Base-by-base conservation (phyloP, 2,113 vertebrate species). In the Cyprinodon tularosa region DNA sequence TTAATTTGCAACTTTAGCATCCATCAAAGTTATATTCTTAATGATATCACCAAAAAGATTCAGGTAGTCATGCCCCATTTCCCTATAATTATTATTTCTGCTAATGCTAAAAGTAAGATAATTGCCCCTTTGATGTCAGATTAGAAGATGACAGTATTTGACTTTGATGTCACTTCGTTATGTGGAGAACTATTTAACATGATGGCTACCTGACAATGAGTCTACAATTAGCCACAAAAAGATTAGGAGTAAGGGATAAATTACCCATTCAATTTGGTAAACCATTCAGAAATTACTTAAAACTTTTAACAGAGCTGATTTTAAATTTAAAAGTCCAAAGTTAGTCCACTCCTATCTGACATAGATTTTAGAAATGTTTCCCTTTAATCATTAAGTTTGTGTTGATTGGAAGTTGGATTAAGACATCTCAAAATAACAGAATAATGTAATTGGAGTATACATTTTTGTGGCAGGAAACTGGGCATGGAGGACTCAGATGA, bases 41-140 rank as follows among this genome's bases (percentile, higher is more conserved):
- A 40, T 63, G 62, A 3, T 14, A 76, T 42, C 36, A 48, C 15
- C 13, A 57, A 37, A 17, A 57, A 61, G 73, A 15, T 1, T 7
- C n/a, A 66, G 45, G 44, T 39, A 68, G n/a, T 62, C 61, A 38
- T 36, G 40, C 62, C 53, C 45, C 39, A 44, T 45, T 50, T 66
- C 73, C 36, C 40, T 39, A 62, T 75, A 37, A 48, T 48, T 42
- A 48, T 48, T 45, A 44, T 62, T 75, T 66, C 47, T 65, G 48
- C n/a, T 70, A 45, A 9, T 45, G 15, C 37, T 15, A 38, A 70
- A 57, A 20, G 15, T 70, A 44, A 57, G 65, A 20, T 64, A 65
- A 65, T 77, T 40, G 40, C 38, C 38, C 67, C 38, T 65, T 70
- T 45, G 14, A n/a, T 20, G 64, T 59, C 45, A 47, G 61, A 65